Evolutionary conservation across 1,140 invertebrate genomes (phyloP).

Genomic region (Neodiprion pinetum): DNA sequence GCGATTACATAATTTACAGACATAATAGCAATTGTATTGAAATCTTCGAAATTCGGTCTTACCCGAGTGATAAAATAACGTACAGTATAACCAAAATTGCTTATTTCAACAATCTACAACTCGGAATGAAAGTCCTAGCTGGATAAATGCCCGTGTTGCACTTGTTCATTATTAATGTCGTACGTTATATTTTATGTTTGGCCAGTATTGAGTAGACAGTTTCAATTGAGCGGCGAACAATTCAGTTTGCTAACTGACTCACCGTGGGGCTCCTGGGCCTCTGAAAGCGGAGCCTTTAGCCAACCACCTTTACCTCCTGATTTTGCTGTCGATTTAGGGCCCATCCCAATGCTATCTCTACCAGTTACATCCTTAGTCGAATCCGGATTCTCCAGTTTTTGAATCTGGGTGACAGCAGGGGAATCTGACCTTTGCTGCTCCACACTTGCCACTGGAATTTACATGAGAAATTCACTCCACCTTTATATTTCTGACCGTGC

Average conservation of each 20-base stretch:
- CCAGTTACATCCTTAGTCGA: constrained; percentile 59
- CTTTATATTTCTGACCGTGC: constrained; percentile 17
- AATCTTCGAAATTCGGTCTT: too few relatives aligned
- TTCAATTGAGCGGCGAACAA: not conserved
- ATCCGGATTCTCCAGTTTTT: constrained; percentile 59
- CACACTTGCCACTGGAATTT: constrained; percentile 61
- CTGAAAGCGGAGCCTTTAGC: constrained; percentile 60
- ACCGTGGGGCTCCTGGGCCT: constrained; percentile 67
- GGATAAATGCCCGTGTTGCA: too few relatives aligned
- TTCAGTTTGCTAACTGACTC: constrained; percentile 42
- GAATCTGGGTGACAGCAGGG: constrained; percentile 56
- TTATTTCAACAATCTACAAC: too few relatives aligned
- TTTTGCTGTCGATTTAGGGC: constrained; percentile 59
- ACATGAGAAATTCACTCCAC: constrained; percentile 46
- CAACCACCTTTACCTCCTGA: constrained; percentile 63
- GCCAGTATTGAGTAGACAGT: too few relatives aligned
- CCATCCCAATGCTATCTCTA: constrained; percentile 56
- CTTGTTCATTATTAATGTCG: too few relatives aligned
- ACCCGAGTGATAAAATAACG: too few relatives aligned
- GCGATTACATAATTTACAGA: too few relatives aligned
- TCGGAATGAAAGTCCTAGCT: too few relatives aligned
- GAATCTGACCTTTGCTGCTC: constrained; percentile 61
- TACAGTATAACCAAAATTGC: too few relatives aligned
- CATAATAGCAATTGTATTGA: too few relatives aligned
- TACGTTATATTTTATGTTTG: too few relatives aligned